A percentile compares a stretch with the other conserved stretches of the same genome.
phyloP scores from a whole-genome alignment of 2,113 vertebrate genomes.

The Smithornis capensis region DNA sequence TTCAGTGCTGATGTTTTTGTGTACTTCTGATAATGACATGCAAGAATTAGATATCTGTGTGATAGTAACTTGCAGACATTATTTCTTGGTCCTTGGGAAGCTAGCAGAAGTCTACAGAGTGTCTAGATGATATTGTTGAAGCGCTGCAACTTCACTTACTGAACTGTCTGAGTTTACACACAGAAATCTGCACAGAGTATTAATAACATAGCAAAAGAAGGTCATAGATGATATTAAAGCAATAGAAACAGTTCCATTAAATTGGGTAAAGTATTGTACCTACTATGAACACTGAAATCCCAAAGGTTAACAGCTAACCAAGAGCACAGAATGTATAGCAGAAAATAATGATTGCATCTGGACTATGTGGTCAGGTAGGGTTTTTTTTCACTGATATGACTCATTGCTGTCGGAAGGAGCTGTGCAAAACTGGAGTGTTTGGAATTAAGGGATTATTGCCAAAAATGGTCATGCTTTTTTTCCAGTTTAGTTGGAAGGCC shows the following conservation, averaged over 20 bases:
- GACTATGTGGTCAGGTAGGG: neutral
- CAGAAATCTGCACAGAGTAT: neutral
- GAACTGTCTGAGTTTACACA: neutral
- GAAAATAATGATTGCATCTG: neutral
- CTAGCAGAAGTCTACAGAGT: neutral
- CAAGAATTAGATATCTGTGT: neutral
- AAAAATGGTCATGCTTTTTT: neutral
- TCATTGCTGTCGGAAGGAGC: neutral
- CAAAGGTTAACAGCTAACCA: neutral
- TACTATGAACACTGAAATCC: neutral
- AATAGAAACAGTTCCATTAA: neutral
- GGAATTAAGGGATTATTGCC: neutral
- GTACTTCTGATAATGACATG: neutral
- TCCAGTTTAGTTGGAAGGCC: neutral
- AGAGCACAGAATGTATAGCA: neutral
- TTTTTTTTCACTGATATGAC: neutral
- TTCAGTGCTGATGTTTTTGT: neutral
- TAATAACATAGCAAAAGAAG: neutral
- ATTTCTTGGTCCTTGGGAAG: neutral
- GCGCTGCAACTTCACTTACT: neutral
- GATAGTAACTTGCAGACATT: neutral
- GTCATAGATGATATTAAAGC: neutral
- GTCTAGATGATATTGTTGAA: neutral
- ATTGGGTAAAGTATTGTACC: neutral
- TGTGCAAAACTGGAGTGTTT: neutral